A percentile compares a stretch with the other conserved stretches of the same genome.
Conservation (phyloP, 2,888 invertebrate genomes). For the Morpho achilles region DNA sequence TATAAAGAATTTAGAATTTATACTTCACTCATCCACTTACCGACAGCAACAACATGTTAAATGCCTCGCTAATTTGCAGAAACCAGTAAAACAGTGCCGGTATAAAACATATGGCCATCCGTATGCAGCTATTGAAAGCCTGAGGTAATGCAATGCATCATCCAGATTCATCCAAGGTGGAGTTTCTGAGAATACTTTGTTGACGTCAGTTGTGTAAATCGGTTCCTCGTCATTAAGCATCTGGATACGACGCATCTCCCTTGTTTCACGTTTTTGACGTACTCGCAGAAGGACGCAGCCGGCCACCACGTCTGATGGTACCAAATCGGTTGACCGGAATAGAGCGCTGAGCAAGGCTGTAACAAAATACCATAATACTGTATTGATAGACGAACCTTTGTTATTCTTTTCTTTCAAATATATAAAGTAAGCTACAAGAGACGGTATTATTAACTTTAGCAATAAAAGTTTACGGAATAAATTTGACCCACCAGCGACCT, state of each 20-base stretch:
- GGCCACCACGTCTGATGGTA: slow-evolving; percentile 92
- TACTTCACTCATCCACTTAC: slow-evolving; percentile 49
- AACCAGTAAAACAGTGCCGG: slow-evolving; percentile 85
- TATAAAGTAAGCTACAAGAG: too few relatives aligned
- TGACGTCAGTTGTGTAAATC: slow-evolving; percentile 81
- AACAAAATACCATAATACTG: slow-evolving; percentile 30
- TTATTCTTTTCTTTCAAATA: too few relatives aligned
- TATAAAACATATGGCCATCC: slow-evolving; percentile 94
- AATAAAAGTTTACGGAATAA: too few relatives aligned
- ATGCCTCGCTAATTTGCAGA: slow-evolving; percentile 84
- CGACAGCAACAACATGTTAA: slow-evolving; percentile 87
- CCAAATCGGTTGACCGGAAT: slow-evolving; percentile 91
- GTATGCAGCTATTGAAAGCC: slow-evolving; percentile 90
- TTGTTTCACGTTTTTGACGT: slow-evolving; percentile 85
- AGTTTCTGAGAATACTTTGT: slow-evolving; percentile 80
- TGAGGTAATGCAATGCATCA: slow-evolving; percentile 86
- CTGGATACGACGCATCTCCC: slow-evolving; percentile 84
- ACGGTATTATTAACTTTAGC: too few relatives aligned
- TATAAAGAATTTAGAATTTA: too few relatives aligned
- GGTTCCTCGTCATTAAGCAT: slow-evolving; percentile 82
- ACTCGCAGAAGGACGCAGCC: slow-evolving; percentile 91
- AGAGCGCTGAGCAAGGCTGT: slow-evolving; percentile 86
- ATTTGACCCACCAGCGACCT: slow-evolving; percentile 81
- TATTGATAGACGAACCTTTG: too few relatives aligned
- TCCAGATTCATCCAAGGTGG: slow-evolving; percentile 91